phyloP scores from a whole-genome alignment of 2,888 invertebrate genomes.

The Hyalella azteca region DNA sequence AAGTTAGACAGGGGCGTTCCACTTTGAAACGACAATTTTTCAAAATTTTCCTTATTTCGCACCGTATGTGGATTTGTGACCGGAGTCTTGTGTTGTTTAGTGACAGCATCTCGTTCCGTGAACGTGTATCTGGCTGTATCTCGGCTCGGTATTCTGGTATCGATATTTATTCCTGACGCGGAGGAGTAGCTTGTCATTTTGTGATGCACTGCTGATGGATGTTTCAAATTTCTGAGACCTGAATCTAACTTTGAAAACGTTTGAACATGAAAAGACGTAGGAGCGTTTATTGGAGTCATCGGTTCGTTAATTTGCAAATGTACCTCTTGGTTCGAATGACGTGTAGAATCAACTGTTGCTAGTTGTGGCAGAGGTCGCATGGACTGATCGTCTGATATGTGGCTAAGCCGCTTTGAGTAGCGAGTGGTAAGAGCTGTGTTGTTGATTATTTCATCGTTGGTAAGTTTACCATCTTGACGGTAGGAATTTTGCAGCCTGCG shows the following conservation, averaged over 20 bases:
- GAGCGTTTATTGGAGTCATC: no score
- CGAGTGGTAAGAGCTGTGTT: not conserved
- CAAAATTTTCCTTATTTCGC: not conserved
- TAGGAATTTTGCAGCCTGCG: not conserved
- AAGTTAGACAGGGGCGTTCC: no score
- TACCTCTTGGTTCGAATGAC: no score
- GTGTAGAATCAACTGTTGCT: no score
- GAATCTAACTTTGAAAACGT: not conserved
- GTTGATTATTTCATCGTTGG: not conserved
- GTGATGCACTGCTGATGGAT: not conserved
- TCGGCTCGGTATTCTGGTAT: not conserved
- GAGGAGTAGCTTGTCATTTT: not conserved
- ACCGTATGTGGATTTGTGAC: not conserved
- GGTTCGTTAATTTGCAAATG: no score
- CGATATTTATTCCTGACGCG: not conserved
- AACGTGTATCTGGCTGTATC: not conserved
- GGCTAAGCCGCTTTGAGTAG: not conserved
- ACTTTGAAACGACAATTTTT: no score
- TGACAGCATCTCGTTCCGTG: not conserved
- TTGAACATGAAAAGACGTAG: not conserved
- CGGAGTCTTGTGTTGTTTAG: not conserved
- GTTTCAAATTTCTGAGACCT: not conserved
- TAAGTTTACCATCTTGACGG: not conserved
- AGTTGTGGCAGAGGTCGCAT: no score
- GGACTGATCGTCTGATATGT: no score